phyloP scores from a whole-genome alignment of 2,113 vertebrate species.

The Antechinus stuartii region DNA sequence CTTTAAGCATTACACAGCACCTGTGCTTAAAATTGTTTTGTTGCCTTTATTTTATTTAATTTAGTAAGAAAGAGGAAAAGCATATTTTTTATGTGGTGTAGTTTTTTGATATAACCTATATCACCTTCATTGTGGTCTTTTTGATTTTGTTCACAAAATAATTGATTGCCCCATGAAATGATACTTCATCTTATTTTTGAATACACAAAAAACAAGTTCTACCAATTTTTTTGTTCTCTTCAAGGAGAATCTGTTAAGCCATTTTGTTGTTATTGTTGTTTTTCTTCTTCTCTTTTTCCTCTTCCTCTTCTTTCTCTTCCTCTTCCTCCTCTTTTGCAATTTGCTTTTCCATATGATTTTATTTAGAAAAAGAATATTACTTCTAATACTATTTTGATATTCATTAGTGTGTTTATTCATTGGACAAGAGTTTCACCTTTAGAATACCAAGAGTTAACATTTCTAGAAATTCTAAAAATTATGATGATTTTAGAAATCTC shows the following conservation, averaged over 20 bases:
- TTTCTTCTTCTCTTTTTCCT: too few species aligned
- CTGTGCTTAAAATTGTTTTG: background rate
- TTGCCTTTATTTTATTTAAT: background rate
- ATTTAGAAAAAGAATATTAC: background rate
- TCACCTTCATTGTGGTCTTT: background rate
- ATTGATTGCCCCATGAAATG: background rate
- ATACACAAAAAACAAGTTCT: background rate
- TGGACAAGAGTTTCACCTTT: background rate
- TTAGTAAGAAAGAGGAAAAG: background rate
- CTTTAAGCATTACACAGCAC: background rate
- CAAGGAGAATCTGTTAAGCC: background rate
- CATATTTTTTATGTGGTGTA: background rate
- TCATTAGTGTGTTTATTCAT: background rate
- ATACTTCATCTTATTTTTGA: background rate
- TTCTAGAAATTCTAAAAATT: background rate
- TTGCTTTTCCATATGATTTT: background rate
- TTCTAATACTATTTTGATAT: too few species aligned
- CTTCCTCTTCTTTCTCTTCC: too few species aligned
- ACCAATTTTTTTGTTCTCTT: background rate
- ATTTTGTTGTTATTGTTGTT: too few species aligned
- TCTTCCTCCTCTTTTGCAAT: background rate
- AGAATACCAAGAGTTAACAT: background rate
- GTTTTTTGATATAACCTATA: background rate
- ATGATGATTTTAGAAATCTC: background rate
- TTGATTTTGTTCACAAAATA: background rate